Base-by-base conservation (phyloP, 2,797 vertebrate genomes). In the Anableps anableps region DNA sequence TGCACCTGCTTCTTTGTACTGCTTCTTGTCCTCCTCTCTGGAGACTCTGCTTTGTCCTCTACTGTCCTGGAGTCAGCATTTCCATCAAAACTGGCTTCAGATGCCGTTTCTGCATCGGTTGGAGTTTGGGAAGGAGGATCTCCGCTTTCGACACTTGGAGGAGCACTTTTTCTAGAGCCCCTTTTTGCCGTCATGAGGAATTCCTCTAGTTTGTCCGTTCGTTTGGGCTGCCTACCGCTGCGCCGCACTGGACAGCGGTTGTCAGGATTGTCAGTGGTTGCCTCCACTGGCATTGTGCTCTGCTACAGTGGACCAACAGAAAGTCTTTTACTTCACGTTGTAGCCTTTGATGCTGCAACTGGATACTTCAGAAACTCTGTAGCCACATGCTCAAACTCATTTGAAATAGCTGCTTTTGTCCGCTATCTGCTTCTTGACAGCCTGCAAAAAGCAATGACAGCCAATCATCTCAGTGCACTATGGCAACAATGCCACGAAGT, bases 21-120 rank as follows among this genome's bases (percentile, higher is more conserved):
- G 13, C 94, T 93, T 82, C 94, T 91, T 0, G 94, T 94, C 88
- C 76, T 95, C 58, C 96, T 95, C 53, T 92, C 87, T 2, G 94
- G 92, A 3, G 95, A 93, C 41, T 93, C 91, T 0, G 38, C 77
- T 79, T 89, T 94, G 68, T 91, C 91, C 5, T 96, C 96, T 2
- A 26, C 45, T 1, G 87, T 80, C 87, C 96, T 98, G 11, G 73
- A 47, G 14, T 99, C 98, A 0, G 95, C 89, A 16, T 92, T 94
- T 16, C 98, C 97, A 74, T 99, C 99, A 3, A 97, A 97, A 11
- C 98, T 99, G 14, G 97, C 97, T 83, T 99, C 98, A 0, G 99
- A 99, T 8, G 98, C 96, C 0, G 97, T 99, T 86, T 99, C 99
- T 0, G 93, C 96, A 72, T 99, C 98, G 0, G 98, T 99, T 11